Base-by-base conservation (phyloP, 2,888 invertebrate species). In the Diplolepis rosae region DNA sequence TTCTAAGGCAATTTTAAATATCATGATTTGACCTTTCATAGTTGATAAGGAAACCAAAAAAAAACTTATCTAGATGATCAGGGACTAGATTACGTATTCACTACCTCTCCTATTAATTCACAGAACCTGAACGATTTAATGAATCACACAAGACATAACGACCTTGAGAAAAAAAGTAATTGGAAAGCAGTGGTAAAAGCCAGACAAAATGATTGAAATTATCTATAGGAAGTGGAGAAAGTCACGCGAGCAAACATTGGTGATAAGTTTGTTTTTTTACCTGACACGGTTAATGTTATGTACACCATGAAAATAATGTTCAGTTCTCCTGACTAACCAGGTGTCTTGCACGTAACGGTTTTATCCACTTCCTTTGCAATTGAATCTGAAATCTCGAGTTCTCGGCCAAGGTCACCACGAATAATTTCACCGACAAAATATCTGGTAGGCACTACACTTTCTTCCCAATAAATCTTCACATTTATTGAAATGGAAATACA, bases 241-340 rank as follows among this genome's bases (percentile, higher is more conserved):
- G 61, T 61, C 39, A 24, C 24, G 27, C 11, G 51, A 52, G n/a
- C 4, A 27, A 35, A 61, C 24, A 61, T 24, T 56, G 56, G 32
- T 56, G 61, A 61, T 39, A 61, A 39, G 61, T 61, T 39, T 24
- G n/a, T 7, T 61, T 35, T 39, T 61, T 7, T 39, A 39, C 61
- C 2, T 24, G 24, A 39, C 22, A 56, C 18, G 11, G 11, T 22
- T 24, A 39, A 32, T 56, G 11, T 18, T n/a, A 39, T 7, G n/a
- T 39, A 13, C 18, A 22, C 5, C 5, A 28, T 9, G 15, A 27
- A n/a, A 27, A 6, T 52, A 52, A 27, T 28, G 0, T 13, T 2
- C 5, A 50, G 13, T 4, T n/a, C n/a, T n/a, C n/a, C 32, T 30
- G 0, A n/a, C n/a, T 2, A 52, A 28, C 51, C 11, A 5, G 9